Evolutionary conservation across 2,797 vertebrate species (phyloP).

Genomic region (Rhinophrynus dorsalis): DNA sequence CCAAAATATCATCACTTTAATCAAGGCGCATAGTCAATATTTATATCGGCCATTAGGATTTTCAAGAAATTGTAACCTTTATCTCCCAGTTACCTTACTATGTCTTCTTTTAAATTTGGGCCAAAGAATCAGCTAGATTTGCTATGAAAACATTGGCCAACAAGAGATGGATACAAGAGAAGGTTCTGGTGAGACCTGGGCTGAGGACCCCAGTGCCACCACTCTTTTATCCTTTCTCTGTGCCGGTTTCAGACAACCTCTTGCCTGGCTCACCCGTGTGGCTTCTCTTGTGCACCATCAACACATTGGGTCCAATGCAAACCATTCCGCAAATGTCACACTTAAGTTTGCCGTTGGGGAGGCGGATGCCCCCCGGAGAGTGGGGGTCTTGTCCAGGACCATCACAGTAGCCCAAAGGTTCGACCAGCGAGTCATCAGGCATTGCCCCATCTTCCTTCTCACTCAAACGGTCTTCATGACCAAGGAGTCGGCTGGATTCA

Average conservation of each 20-base stretch:
- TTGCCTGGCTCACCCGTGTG: conserved; percentile 83
- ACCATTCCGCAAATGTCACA: conserved; percentile 95
- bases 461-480: conserved; percentile 74
- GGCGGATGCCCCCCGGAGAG: conserved; percentile 86
- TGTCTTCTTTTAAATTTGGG: too few species aligned
- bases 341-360: conserved; percentile 92
- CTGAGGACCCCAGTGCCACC: too few species aligned
- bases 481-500: conserved; percentile 79
- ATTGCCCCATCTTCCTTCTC: conserved; percentile 80
- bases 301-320: conserved; percentile 93
- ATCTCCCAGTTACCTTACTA: too few species aligned
- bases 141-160: too few species aligned
- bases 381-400: conserved; percentile 76
- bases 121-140: too few species aligned
- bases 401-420: conserved; percentile 77
- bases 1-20: too few species aligned
- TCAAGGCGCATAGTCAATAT: too few species aligned
- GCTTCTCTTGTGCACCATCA: conserved; percentile 97
- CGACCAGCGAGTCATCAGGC: conserved; percentile 72
- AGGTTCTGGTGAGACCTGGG: too few species aligned
- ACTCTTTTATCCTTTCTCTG: background rate
- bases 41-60: too few species aligned
- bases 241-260: background rate
- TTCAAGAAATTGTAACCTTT: too few species aligned
- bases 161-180: too few species aligned